Evolutionary conservation across 2,797 vertebrate genomes (phyloP).

Genomic region (Chromis chromis): DNA sequence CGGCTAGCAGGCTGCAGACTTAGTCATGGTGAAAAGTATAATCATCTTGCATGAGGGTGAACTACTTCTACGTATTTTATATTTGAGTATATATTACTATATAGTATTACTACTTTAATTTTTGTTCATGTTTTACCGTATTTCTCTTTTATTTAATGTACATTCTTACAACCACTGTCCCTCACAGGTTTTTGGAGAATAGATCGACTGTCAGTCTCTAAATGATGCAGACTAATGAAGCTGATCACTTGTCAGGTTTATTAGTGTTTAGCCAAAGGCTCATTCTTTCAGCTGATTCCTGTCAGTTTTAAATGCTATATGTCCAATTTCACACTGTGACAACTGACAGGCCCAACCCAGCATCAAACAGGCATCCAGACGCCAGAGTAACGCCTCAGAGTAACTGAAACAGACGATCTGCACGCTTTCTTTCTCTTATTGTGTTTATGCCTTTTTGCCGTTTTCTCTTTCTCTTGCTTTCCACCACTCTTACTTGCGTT

Average conservation of each 20-base stretch:
- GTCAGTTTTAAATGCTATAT: slow-evolving; percentile 67
- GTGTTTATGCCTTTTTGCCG: not conserved
- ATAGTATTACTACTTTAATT: too few species aligned
- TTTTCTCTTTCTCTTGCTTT: not conserved
- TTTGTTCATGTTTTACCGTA: not conserved
- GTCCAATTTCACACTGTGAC: slow-evolving; percentile 62
- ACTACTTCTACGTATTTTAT: too few species aligned
- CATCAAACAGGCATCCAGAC: slow-evolving; percentile 6
- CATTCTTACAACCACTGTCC: not conserved
- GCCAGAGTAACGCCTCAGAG: slow-evolving; percentile 3
- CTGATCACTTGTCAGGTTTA: slow-evolving; percentile 35
- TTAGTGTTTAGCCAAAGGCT: slow-evolving; percentile 65
- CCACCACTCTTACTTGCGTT: slow-evolving; percentile 2
- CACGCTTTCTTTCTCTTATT: not conserved
- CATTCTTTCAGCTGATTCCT: slow-evolving; percentile 77
- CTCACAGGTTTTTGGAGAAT: not conserved
- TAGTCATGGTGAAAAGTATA: not conserved
- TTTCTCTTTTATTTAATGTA: not conserved
- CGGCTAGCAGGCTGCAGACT: too few species aligned
- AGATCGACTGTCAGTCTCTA: not conserved
- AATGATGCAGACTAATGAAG: not conserved
- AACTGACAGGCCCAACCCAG: slow-evolving; percentile 47
- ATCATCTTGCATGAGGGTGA: not conserved
- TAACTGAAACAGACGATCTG: slow-evolving; percentile 15
- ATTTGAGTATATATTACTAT: too few species aligned